Conservation (phyloP, 1,140 invertebrate genomes). For the Drosophila kohkoa region DNA sequence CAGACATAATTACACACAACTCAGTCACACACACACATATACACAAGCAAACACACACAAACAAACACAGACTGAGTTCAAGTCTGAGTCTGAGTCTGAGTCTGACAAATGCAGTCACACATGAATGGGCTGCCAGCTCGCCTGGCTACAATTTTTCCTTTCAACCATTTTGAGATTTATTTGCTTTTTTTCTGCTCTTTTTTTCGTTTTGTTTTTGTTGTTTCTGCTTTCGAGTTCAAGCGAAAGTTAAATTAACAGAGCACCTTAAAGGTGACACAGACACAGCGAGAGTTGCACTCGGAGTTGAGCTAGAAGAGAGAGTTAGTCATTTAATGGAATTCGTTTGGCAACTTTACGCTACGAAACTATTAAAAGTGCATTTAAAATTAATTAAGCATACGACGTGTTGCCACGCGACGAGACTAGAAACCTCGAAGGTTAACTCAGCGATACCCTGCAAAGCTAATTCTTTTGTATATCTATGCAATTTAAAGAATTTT, state of each 20-base stretch:
- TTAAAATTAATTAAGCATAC: slow-evolving; percentile 83
- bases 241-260: slow-evolving; percentile 68
- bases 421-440: not conserved
- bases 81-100: slow-evolving; percentile 21
- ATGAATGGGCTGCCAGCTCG: slow-evolving; percentile 54
- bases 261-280: slow-evolving; percentile 42
- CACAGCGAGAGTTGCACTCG: not conserved
- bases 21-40: slow-evolving; percentile 51
- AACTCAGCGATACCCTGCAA: not conserved
- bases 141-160: slow-evolving; percentile 32
- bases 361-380: slow-evolving; percentile 78
- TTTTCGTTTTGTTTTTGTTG: not conserved
- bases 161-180: slow-evolving; percentile 41
- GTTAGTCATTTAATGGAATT: slow-evolving; percentile 44
- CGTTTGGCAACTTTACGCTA: slow-evolving; percentile 41
- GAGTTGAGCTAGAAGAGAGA: not conserved
- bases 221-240: slow-evolving; percentile 23
- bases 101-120: slow-evolving; percentile 77
- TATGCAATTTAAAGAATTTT: not conserved
- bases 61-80: slow-evolving; percentile 14
- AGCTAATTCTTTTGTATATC: not conserved
- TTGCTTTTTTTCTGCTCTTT: slow-evolving; percentile 29
- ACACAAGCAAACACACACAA: slow-evolving; percentile 40
- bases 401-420: slow-evolving; percentile 49
- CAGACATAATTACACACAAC: slow-evolving; percentile 79